Evolutionary conservation across 2,888 invertebrate genomes (phyloP).

Genomic region (Drepana falcataria): DNA sequence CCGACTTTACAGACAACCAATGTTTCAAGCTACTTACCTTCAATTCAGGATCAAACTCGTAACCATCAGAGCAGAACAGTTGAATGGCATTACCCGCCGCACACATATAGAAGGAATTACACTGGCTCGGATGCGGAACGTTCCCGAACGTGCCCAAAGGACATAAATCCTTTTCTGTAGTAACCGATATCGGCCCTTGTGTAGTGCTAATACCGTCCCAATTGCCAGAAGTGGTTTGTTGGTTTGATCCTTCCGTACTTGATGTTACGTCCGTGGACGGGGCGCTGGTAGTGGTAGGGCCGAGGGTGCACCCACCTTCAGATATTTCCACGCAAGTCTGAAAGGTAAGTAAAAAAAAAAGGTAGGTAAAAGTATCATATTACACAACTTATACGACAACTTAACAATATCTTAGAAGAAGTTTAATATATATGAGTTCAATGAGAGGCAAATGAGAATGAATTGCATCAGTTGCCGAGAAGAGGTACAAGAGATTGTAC

Average conservation of each 20-base stretch:
- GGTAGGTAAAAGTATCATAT: neutral
- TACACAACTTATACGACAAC: too few relatives aligned
- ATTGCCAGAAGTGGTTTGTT: too few relatives aligned
- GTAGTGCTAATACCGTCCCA: neutral
- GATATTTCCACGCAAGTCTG: conserved; percentile 18
- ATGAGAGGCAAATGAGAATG: too few relatives aligned
- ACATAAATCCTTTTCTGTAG: conserved; percentile 13
- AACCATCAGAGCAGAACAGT: neutral
- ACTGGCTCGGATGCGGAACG: conserved; percentile 24
- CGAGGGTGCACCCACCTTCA: conserved; percentile 24
- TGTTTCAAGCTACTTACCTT: conserved; percentile 9
- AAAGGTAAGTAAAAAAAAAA: neutral
- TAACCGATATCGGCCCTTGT: neutral
- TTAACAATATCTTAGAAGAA: too few relatives aligned
- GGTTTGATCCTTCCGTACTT: neutral
- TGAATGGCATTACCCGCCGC: conserved; percentile 1
- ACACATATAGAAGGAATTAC: conserved; percentile 31
- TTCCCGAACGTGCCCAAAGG: conserved; percentile 22
- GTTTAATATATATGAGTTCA: too few relatives aligned
- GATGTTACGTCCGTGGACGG: neutral
- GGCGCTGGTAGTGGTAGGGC: conserved; percentile 3
- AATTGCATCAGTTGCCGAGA: too few relatives aligned
- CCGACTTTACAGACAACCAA: too few relatives aligned
- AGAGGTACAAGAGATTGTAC: too few relatives aligned
- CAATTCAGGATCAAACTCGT: neutral